These are phyloP conservation scores for Brachynemurus nebulosus DNA, from an alignment of 2,888 invertebrate genomes.

Conservation along the genomic window DNA sequence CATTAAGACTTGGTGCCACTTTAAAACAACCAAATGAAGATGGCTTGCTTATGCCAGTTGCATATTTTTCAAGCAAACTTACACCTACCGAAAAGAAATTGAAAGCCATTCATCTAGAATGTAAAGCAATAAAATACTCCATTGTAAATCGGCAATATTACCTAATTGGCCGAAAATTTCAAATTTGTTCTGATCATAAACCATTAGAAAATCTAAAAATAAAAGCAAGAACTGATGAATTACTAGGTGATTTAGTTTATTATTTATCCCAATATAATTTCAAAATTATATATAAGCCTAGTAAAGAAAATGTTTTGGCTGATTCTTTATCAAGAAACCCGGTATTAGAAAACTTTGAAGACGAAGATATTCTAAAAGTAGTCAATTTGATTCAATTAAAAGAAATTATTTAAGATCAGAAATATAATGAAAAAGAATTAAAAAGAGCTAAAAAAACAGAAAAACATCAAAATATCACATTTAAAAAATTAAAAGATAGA, in stretches of 20 bases:
- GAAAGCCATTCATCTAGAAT: constrained; percentile 18
- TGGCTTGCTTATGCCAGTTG: constrained; percentile 14
- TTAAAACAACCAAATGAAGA: constrained; percentile 17
- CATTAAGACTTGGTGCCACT: constrained; percentile 15
- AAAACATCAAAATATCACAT: constrained; percentile 12
- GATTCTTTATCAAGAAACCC: constrained; percentile 15
- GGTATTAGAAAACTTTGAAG: constrained; percentile 13
- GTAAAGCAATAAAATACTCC: constrained; percentile 18
- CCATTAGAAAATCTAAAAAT: constrained; percentile 18
- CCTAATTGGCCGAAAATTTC: constrained; percentile 16
- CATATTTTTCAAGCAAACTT: constrained; percentile 16
- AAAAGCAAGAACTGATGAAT: constrained; percentile 16
- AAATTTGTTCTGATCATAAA: constrained; percentile 15
- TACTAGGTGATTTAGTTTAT: constrained; percentile 12
- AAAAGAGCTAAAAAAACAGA: constrained; percentile 8
- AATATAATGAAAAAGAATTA: neutral
- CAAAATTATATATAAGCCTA: constrained; percentile 12
- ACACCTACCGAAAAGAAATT: constrained; percentile 14
- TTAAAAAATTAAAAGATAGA: constrained; percentile 11
- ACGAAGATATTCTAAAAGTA: constrained; percentile 10
- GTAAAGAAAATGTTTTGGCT: constrained; percentile 13
- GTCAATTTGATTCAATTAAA: constrained; percentile 10
- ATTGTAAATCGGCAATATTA: constrained; percentile 18
- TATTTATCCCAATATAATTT: constrained; percentile 14
- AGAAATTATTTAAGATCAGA: constrained; percentile 13